These are phyloP conservation scores for Bugulina stolonifera DNA, from an alignment of 2,888 invertebrate genomes.

Conservation along the genomic window DNA sequence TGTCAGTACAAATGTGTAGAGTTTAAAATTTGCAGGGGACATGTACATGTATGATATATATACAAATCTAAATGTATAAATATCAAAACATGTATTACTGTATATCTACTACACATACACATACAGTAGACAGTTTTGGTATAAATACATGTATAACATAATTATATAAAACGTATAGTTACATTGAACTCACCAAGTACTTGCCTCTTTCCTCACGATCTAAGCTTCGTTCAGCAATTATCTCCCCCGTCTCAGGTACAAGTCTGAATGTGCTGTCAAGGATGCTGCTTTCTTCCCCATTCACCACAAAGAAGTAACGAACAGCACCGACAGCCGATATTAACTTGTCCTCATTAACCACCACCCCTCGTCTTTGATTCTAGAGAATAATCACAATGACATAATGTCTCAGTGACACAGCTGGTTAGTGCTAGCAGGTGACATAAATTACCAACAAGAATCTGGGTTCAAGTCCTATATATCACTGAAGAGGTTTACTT, in stretches of 20 bases:
- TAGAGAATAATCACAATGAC: not conserved
- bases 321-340: not conserved
- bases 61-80: not conserved
- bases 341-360: not conserved
- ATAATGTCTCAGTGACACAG: too few relatives aligned
- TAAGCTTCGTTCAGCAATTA: not conserved
- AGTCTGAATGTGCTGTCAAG: not conserved
- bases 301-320: not conserved
- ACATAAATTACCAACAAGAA: too few relatives aligned
- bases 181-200: not conserved
- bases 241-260: not conserved
- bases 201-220: constrained; percentile 3
- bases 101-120: too few relatives aligned
- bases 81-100: not conserved
- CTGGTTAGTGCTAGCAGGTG: too few relatives aligned
- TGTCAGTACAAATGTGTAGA: too few relatives aligned
- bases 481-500: too few relatives aligned
- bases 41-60: too few relatives aligned
- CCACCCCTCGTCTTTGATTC: not conserved
- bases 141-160: not conserved
- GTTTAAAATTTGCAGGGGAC: too few relatives aligned
- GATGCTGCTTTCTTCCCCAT: not conserved
- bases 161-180: not conserved
- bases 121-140: not conserved
- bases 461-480: too few relatives aligned